Conservation (phyloP, 2,797 vertebrate genomes). For the Trematomus bernacchii region DNA sequence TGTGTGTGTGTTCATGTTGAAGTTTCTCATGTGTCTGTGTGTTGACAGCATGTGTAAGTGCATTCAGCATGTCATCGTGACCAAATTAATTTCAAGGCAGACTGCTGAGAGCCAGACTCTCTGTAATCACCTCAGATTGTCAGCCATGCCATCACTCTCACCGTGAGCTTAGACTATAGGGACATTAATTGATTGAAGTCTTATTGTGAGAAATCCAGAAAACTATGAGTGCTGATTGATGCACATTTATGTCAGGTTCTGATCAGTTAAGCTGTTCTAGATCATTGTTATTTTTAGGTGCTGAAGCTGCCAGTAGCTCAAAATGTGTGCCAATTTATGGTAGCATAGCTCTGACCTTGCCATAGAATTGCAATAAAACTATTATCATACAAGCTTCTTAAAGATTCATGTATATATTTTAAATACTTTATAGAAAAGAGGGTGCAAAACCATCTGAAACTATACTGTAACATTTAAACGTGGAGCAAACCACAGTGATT, state of each 20-base stretch:
- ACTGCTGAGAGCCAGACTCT: slow-evolving; percentile 65
- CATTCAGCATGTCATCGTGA: slow-evolving; percentile 73
- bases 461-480: background rate
- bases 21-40: slow-evolving; percentile 20
- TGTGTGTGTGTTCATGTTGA: slow-evolving; percentile 3
- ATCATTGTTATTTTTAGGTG: slow-evolving; percentile 21
- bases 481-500: background rate
- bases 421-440: background rate
- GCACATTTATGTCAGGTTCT: slow-evolving; percentile 1
- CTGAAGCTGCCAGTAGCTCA: background rate
- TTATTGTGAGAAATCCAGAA: slow-evolving; percentile 46
- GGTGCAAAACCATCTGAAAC: background rate
- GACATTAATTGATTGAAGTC: slow-evolving; percentile 70
- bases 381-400: background rate
- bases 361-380: background rate
- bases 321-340: background rate
- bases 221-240: slow-evolving; percentile 29
- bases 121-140: slow-evolving; percentile 78
- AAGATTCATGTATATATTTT: background rate
- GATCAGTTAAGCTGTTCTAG: background rate
- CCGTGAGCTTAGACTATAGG: slow-evolving; percentile 28
- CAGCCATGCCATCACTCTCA: slow-evolving; percentile 66
- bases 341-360: slow-evolving; percentile 40
- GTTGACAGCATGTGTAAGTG: slow-evolving; percentile 58
- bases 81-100: slow-evolving; percentile 74